Evolutionary conservation across 2,113 vertebrate species (phyloP).

Genomic region (Zapornia atra): DNA sequence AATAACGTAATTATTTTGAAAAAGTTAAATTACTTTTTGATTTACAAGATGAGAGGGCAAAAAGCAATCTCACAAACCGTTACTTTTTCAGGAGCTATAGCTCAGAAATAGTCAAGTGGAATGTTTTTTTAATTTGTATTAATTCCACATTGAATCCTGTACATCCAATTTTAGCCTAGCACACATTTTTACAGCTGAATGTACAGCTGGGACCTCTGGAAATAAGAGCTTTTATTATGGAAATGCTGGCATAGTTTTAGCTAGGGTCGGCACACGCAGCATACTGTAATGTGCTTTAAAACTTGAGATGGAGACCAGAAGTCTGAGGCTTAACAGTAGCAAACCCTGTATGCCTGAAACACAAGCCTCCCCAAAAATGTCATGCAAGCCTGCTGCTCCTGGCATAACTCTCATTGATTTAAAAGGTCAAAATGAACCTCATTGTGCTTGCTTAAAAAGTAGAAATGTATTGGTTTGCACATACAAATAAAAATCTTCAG

Average conservation of each 20-base stretch:
- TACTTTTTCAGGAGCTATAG: background rate
- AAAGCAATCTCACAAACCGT: background rate
- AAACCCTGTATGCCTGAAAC: background rate
- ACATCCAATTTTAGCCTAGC: conserved; percentile 36
- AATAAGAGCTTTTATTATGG: conserved; percentile 56
- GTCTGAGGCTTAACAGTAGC: conserved; percentile 50
- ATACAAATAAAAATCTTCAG: background rate
- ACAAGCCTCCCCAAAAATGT: background rate
- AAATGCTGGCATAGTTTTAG: conserved; percentile 58
- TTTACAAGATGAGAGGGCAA: background rate
- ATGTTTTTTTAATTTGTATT: background rate
- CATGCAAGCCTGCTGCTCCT: background rate
- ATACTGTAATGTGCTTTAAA: conserved; percentile 35
- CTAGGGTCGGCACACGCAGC: background rate
- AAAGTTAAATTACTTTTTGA: background rate
- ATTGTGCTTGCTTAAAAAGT: background rate
- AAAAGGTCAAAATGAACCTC: background rate
- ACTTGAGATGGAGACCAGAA: conserved; percentile 58
- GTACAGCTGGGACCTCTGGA: conserved; percentile 37
- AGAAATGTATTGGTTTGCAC: background rate
- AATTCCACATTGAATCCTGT: conserved; percentile 8
- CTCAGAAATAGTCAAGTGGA: background rate
- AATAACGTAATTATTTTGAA: background rate
- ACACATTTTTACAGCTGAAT: conserved; percentile 39
- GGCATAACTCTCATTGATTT: background rate